A percentile compares a stretch with the other conserved stretches of the same genome.
These are phyloP conservation scores for Atractosteus spatula DNA, from an alignment of 2,113 vertebrate species.

Conservation along the genomic window DNA sequence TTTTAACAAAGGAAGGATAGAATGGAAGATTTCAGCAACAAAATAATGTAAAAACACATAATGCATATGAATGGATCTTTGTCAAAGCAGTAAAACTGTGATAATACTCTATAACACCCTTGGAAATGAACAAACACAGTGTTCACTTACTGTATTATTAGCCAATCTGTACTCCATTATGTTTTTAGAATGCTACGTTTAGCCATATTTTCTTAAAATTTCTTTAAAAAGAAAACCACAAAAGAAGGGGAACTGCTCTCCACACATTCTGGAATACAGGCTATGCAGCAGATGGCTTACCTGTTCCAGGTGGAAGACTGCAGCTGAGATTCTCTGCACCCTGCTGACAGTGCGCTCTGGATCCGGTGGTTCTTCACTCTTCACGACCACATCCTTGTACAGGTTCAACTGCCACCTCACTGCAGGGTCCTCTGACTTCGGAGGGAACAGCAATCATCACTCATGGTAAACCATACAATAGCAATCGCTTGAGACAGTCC, in stretches of 20 bases:
- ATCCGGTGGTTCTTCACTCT: conserved; percentile 74
- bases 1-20: background rate
- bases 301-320: conserved; percentile 90
- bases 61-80: background rate
- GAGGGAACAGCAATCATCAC: background rate
- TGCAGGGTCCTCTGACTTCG: conserved; percentile 91
- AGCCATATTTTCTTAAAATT: no score
- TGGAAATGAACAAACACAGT: no score
- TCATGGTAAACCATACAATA: no score
- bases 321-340: conserved; percentile 95
- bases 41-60: background rate
- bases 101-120: background rate
- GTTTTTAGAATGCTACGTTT: no score
- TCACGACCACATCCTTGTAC: conserved; percentile 85
- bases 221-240: no score
- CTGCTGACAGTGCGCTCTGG: conserved; percentile 86
- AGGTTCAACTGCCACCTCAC: conserved; percentile 96
- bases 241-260: no score
- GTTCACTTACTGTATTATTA: no score
- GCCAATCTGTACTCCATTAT: no score
- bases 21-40: no score
- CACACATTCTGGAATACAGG: no score
- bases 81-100: background rate
- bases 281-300: conserved; percentile 29
- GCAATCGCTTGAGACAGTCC: no score